Conservation (phyloP, 1,140 invertebrate species). For the Acromyrmex charruanus region DNA sequence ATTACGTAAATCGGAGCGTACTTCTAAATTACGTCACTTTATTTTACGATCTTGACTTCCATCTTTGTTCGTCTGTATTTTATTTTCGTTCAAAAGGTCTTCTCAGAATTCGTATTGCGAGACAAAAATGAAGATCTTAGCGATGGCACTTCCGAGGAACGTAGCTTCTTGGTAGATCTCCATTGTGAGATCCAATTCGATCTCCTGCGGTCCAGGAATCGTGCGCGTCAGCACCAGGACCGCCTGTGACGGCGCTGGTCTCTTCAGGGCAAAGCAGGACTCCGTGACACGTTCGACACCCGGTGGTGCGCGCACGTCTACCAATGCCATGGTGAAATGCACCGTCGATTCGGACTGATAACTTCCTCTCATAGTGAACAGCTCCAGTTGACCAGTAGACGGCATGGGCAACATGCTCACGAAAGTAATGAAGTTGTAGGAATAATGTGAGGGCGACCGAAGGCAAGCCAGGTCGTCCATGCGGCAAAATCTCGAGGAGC, state of each 20-base stretch:
- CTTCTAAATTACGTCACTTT: conserved; percentile 24
- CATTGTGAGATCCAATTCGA: conserved; percentile 95
- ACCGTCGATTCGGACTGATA: conserved; percentile 89
- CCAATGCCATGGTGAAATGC: conserved; percentile 92
- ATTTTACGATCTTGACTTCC: neutral
- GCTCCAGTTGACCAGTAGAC: conserved; percentile 89
- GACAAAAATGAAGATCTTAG: conserved; percentile 94
- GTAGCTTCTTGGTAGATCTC: conserved; percentile 91
- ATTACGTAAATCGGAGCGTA: neutral
- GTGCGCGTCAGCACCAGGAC: conserved; percentile 90
- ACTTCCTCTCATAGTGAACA: conserved; percentile 96
- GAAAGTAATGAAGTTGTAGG: conserved; percentile 97
- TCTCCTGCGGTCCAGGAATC: conserved; percentile 95
- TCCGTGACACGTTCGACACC: conserved; percentile 89
- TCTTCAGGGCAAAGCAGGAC: conserved; percentile 89
- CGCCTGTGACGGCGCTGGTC: conserved; percentile 89
- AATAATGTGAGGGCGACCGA: conserved; percentile 92
- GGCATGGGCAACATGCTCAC: conserved; percentile 94
- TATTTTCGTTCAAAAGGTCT: neutral
- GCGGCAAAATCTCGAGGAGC: conserved; percentile 89
- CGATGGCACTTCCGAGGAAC: conserved; percentile 93
- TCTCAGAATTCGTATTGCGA: conserved; percentile 93
- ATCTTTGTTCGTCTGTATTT: neutral
- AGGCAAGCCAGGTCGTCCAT: conserved; percentile 91
- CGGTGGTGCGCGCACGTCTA: conserved; percentile 88